phyloP scores from a whole-genome alignment of 2,888 invertebrate genomes.

The Pheosia tremula region DNA sequence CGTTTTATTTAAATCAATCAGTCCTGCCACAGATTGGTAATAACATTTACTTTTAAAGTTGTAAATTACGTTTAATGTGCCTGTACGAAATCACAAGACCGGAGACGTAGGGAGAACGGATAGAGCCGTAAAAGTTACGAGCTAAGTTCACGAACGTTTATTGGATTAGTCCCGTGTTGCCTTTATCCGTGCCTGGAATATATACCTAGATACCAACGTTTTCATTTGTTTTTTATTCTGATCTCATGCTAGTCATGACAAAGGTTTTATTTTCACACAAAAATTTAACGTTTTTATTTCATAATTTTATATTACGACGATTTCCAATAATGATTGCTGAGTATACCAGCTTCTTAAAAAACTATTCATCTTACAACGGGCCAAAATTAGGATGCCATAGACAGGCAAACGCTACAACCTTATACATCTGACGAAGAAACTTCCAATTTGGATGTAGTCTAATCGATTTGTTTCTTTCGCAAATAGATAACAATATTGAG shows the following conservation, averaged over 20 bases:
- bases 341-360: too few species aligned
- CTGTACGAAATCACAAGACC: neutral
- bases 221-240: neutral
- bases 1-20: neutral
- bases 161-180: constrained; percentile 4
- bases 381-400: too few species aligned
- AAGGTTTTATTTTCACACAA: too few species aligned
- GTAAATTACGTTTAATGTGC: constrained; percentile 1
- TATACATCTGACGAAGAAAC: too few species aligned
- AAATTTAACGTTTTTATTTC: too few species aligned
- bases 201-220: neutral
- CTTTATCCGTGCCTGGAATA: constrained; percentile 1
- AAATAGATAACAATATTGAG: too few species aligned
- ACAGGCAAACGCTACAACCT: too few species aligned
- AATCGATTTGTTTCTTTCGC: neutral
- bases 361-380: too few species aligned
- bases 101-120: neutral
- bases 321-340: too few species aligned
- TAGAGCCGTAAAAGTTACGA: constrained; percentile 5
- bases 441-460: too few species aligned
- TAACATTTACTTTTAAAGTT: constrained; percentile 1
- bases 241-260: too few species aligned
- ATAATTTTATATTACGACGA: too few species aligned
- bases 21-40: neutral
- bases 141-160: constrained; percentile 1